Evolutionary conservation across 2,888 invertebrate genomes (phyloP).

Genomic region (Orchesella flavescens): DNA sequence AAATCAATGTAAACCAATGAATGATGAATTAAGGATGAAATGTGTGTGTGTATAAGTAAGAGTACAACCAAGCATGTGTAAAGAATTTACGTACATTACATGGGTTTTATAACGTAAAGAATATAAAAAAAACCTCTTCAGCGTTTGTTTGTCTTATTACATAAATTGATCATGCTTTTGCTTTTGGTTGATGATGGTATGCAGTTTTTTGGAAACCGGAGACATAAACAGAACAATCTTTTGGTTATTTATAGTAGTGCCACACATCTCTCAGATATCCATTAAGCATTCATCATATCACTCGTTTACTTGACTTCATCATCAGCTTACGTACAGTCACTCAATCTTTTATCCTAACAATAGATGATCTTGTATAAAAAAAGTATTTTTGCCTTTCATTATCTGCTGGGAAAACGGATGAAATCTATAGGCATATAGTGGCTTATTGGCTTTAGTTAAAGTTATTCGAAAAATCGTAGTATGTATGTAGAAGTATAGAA

Average conservation of each 20-base stretch:
- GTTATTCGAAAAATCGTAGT: not conserved
- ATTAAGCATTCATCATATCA: conserved; percentile 72
- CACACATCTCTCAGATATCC: conserved; percentile 67
- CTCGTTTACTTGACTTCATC: conserved; percentile 60
- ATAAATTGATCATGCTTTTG: not conserved
- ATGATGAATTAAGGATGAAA: conserved; percentile 10
- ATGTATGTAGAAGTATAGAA: not conserved
- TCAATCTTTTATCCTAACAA: conserved; percentile 64
- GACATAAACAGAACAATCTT: conserved; percentile 64
- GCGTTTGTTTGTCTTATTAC: not conserved
- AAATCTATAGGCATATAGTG: not conserved
- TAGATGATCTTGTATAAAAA: conserved; percentile 45
- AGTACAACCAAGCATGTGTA: not conserved
- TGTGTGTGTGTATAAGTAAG: not conserved
- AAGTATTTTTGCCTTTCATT: not conserved
- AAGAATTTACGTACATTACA: not conserved
- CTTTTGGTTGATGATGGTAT: not conserved
- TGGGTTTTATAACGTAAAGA: not conserved
- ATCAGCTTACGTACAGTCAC: conserved; percentile 41
- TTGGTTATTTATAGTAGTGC: conserved; percentile 70
- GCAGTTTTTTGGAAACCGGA: conserved; percentile 24
- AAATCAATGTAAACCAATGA: conserved; percentile 7
- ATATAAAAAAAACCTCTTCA: not conserved
- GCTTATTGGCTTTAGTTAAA: not conserved
- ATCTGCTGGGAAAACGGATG: not conserved